phyloP scores from a whole-genome alignment of 2,888 invertebrate genomes.

The Phania funesta region DNA sequence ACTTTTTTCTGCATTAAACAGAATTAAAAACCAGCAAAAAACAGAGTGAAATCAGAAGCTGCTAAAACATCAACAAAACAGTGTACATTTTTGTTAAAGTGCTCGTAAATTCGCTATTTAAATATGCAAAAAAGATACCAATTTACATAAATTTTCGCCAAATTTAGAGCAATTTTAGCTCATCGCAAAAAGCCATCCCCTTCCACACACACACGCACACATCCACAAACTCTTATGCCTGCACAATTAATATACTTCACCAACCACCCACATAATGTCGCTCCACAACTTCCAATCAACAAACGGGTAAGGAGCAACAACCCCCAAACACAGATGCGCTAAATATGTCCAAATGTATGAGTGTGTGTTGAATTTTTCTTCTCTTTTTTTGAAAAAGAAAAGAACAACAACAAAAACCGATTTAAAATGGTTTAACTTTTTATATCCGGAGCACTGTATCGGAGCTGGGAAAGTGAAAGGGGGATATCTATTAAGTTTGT shows the following conservation, averaged over 20 bases:
- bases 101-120: slow-evolving; percentile 80
- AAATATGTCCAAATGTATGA: slow-evolving; percentile 3
- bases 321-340: slow-evolving; percentile 13
- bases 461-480: too few relatives aligned
- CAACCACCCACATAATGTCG: not conserved
- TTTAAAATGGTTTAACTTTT: slow-evolving; percentile 37
- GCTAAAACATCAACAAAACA: slow-evolving; percentile 9
- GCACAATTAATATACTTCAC: not conserved
- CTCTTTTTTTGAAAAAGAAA: slow-evolving; percentile 5
- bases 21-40: slow-evolving; percentile 12
- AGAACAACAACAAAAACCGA: too few relatives aligned
- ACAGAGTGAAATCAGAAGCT: not conserved
- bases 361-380: not conserved
- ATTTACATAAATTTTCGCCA: slow-evolving; percentile 80
- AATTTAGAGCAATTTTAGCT: slow-evolving; percentile 80
- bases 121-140: slow-evolving; percentile 80
- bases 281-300: too few relatives aligned
- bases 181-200: slow-evolving; percentile 71
- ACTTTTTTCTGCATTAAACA: not conserved
- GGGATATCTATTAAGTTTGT: too few relatives aligned
- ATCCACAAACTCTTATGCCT: not conserved
- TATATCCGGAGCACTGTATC: too few relatives aligned
- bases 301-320: not conserved
- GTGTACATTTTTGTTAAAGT: slow-evolving; percentile 75
- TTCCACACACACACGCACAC: not conserved